Percentiles rank a stretch among this genome's conserved stretches.
phyloP scores from a whole-genome alignment of 2,888 invertebrate genomes.

The Aphodius sticticus region DNA sequence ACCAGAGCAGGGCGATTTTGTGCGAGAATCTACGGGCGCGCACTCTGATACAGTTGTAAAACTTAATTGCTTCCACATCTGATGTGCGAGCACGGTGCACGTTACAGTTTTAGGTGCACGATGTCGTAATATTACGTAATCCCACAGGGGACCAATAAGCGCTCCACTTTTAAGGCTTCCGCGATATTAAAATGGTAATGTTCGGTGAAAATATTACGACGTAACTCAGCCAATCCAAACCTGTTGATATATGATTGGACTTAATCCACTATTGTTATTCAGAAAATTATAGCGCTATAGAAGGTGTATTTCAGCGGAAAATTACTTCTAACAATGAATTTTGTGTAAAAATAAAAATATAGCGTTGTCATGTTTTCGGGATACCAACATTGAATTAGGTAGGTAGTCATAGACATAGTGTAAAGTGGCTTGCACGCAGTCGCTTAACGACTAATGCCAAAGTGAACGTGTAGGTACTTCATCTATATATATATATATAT shows the following conservation, averaged over 20 bases:
- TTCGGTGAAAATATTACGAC: background rate
- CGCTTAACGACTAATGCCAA: too few relatives aligned
- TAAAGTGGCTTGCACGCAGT: too few relatives aligned
- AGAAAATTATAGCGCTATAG: background rate
- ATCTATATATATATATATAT: too few relatives aligned
- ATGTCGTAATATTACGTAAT: conserved; percentile 13
- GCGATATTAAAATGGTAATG: background rate
- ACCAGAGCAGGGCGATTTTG: conserved; percentile 19
- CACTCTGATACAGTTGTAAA: conserved; percentile 26
- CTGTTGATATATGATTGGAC: background rate
- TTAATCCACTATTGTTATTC: background rate
- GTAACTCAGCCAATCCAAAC: background rate
- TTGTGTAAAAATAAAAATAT: too few relatives aligned
- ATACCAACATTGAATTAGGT: too few relatives aligned
- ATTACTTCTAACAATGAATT: too few relatives aligned
- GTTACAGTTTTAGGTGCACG: conserved; percentile 20
- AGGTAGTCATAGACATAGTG: too few relatives aligned
- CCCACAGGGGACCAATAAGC: conserved; percentile 15
- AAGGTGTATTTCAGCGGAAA: too few relatives aligned
- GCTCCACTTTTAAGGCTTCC: background rate
- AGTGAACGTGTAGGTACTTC: too few relatives aligned
- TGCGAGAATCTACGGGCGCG: conserved; percentile 25
- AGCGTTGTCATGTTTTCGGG: too few relatives aligned
- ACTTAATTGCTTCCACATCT: conserved; percentile 24
- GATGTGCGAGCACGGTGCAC: conserved; percentile 5